Base-by-base conservation (phyloP, 2,113 vertebrate species). In the Halichoerus grypus region DNA sequence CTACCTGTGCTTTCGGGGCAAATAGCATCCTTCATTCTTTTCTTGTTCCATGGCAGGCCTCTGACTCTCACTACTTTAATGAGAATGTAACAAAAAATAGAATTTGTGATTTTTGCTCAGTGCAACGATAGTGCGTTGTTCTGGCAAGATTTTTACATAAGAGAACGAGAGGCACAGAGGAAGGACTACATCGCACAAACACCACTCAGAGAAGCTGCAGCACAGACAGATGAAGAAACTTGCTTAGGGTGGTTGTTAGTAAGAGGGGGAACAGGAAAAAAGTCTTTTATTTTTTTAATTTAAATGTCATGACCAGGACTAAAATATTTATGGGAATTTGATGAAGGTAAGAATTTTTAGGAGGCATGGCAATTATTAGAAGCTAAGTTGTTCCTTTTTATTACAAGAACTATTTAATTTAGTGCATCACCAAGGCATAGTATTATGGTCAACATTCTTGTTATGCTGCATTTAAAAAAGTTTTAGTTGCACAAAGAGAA, bases 321-420 rank as follows among this genome's bases (percentile, higher is more conserved):
- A 84, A 96, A 89, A 93, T 86, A 81, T 51, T 88, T 91, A 87
- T 72, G 11, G 11, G 26, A 86, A 72, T 84, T 82, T 96, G 49
- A 59, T 80, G 46, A 97, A 80, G n/a, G 31, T 36, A 72, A 28
- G 6, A 51, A 31, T 82, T 51, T 77, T 85, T 83, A 77, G 33
- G 10, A 59, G n/a, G 59, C 39, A 92, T 42, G 19, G 16, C 79
- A 65, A 92, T 65, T 65, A 39, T 80, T 82, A 67, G 5, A 88
- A 61, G 16, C 59, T 86, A 93, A 74, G 21, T 77, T 51, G 10
- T 67, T 94, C 11, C 21, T 59, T 79, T 69, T 94, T 94, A 84
- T 67, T 42, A 82, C 33, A 7, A 85, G 71, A 95, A 53, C 24
- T 81, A 67, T 33, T 67, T 33, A 92, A 83, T 83, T 79, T 77